Conservation (phyloP, 2,797 vertebrate genomes). For the Neosalanx taihuensis region DNA sequence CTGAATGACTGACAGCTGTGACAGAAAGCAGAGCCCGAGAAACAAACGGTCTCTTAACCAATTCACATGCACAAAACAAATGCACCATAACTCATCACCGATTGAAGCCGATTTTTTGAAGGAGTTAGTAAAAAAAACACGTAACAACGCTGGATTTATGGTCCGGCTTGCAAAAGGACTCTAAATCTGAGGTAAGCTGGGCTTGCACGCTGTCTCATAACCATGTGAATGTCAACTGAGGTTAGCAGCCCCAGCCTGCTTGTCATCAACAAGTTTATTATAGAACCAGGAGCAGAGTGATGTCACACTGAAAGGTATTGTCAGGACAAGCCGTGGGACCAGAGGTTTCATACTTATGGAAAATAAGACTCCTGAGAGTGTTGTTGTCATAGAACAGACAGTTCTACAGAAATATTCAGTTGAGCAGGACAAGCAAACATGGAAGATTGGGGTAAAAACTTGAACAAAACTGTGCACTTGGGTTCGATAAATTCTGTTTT, state of each 20-base stretch:
- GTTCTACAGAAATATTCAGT: conserved; percentile 17
- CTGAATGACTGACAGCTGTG: conserved; percentile 15
- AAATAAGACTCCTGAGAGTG: background rate
- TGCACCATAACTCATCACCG: background rate
- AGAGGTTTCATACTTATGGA: background rate
- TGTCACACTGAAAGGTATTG: conserved; percentile 2
- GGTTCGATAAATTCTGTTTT: no score
- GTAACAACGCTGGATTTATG: background rate
- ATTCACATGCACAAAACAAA: conserved; percentile 7
- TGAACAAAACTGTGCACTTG: background rate
- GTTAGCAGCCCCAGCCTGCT: conserved; percentile 14
- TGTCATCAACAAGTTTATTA: conserved; percentile 31
- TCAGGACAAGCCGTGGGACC: background rate
- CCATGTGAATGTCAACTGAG: conserved; percentile 23
- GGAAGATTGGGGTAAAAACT: background rate
- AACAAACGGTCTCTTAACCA: conserved; percentile 4
- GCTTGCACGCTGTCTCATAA: background rate
- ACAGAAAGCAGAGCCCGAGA: background rate
- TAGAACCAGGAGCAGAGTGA: conserved; percentile 8
- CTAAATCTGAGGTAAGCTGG: background rate
- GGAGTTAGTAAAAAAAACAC: conserved; percentile 1
- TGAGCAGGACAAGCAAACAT: conserved; percentile 6
- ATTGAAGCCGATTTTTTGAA: background rate
- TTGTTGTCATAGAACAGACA: background rate
- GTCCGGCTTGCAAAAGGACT: no score